These are phyloP conservation scores for Zapornia atra DNA, from an alignment of 2,113 vertebrate species.

Conservation along the genomic window DNA sequence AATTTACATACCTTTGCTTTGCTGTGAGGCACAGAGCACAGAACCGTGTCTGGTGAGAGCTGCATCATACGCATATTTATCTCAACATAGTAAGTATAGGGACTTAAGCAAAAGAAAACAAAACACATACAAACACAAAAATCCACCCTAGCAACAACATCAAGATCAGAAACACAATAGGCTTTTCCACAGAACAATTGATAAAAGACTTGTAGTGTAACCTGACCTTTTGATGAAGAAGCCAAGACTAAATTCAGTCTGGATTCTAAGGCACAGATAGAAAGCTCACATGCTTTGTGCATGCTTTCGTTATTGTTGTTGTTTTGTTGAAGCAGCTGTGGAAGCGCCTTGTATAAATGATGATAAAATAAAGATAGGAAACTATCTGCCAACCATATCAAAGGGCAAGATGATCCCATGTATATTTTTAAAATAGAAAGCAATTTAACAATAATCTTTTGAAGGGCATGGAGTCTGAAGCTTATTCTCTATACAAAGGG, in stretches of 20 bases:
- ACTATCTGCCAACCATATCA: neutral
- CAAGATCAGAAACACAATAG: slow-evolving; percentile 16
- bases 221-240: neutral
- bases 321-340: neutral
- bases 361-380: neutral
- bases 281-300: neutral
- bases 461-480: neutral
- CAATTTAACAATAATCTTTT: neutral
- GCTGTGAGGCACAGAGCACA: neutral
- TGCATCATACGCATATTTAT: neutral
- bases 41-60: neutral
- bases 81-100: neutral
- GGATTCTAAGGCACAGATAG: neutral
- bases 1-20: slow-evolving; percentile 21
- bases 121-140: neutral
- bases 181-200: neutral
- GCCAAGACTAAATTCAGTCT: neutral
- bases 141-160: neutral
- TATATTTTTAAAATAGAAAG: neutral
- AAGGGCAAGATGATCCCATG: neutral
- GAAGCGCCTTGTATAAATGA: neutral
- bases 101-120: neutral
- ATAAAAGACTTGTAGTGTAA: slow-evolving; percentile 1
- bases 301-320: neutral
- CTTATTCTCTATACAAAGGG: neutral